A percentile compares a stretch with the other conserved stretches of the same genome.
These are phyloP conservation scores for Coregonus suidteri DNA, from an alignment of 2,797 vertebrate genomes.

Conservation along the genomic window DNA sequence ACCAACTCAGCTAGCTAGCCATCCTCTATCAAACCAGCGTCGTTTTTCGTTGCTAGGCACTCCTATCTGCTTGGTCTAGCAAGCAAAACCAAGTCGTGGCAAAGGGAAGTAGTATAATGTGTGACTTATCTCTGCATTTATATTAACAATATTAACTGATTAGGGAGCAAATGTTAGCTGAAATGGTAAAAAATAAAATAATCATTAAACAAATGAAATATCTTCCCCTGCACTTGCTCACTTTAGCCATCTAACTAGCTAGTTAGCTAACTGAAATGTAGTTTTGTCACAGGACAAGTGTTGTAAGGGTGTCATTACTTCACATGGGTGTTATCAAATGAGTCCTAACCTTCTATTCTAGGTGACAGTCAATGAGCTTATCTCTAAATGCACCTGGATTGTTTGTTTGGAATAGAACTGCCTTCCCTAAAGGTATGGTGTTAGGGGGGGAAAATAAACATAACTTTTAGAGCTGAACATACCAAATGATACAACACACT, in stretches of 20 bases:
- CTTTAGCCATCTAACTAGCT: background rate
- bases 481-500: too few relatives aligned
- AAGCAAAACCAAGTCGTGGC: conserved; percentile 32
- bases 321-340: background rate
- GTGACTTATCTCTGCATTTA: too few relatives aligned
- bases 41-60: conserved; percentile 66
- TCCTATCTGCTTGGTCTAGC: conserved; percentile 28
- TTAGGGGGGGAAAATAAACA: too few relatives aligned
- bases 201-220: background rate
- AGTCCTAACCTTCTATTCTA: background rate
- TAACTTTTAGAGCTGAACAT: too few relatives aligned
- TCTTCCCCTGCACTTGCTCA: background rate
- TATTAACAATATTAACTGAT: too few relatives aligned
- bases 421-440: too few relatives aligned
- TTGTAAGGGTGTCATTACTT: background rate
- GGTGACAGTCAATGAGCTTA: conserved; percentile 23
- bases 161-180: too few relatives aligned
- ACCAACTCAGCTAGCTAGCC: background rate
- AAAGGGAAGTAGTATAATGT: background rate
- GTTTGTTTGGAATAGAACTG: background rate
- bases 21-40: conserved; percentile 19
- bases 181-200: too few relatives aligned
- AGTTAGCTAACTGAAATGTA: background rate
- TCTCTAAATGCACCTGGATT: conserved; percentile 2
- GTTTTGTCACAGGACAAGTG: conserved; percentile 1